phyloP scores from a whole-genome alignment of 37 sponge, comb jelly and placozoan genomes.

The Crambe crambe region DNA sequence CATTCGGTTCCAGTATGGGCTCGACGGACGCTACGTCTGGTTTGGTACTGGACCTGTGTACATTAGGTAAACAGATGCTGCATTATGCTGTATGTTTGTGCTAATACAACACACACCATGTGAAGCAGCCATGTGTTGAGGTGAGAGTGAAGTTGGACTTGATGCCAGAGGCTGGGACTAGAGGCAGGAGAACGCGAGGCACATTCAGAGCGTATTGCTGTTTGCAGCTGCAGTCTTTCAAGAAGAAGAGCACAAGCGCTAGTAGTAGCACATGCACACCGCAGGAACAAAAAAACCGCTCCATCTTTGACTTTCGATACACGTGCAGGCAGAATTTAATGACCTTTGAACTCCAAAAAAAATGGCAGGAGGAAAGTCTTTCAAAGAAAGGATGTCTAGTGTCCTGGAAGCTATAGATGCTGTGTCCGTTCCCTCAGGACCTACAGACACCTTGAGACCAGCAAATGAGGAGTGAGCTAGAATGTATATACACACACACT shows the following conservation, averaged over 20 bases:
- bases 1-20: constrained; percentile 47
- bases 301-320: no score
- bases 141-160: constrained; percentile 72
- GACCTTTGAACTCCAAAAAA: no score
- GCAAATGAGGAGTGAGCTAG: background rate
- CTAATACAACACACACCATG: constrained; percentile 45
- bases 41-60: constrained; percentile 68
- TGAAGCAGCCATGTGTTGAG: constrained; percentile 68
- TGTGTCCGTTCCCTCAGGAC: background rate
- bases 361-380: no score
- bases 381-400: constrained; percentile 4
- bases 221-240: background rate
- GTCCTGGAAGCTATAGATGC: constrained; percentile 2
- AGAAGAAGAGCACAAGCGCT: background rate
- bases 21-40: constrained; percentile 82
- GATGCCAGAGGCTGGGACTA: constrained; percentile 62
- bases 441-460: background rate
- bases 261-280: background rate
- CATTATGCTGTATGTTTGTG: background rate
- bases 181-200: constrained; percentile 68
- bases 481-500: no score
- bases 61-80: background rate
- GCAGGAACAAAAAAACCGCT: background rate
- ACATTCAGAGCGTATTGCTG: constrained; percentile 68
- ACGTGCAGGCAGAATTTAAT: no score